Conservation (phyloP, 2,888 invertebrate species). For the Eueremaeus valkanovi region DNA sequence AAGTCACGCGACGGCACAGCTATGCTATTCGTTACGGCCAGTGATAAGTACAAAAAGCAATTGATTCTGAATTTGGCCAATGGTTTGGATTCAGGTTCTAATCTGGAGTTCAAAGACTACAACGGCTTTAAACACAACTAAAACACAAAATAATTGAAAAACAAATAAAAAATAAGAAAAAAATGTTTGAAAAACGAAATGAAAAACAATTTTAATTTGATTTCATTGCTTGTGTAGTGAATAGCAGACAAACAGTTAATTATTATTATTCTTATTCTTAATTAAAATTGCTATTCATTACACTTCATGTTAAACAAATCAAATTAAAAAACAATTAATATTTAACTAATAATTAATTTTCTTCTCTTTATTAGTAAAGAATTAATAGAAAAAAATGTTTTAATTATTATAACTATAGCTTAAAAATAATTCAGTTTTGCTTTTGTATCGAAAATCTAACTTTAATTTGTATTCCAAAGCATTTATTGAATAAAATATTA, state of each 20-base stretch:
- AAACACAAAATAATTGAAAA: not conserved
- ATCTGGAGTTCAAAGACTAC: not conserved
- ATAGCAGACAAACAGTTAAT: not conserved
- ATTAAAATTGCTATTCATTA: not conserved
- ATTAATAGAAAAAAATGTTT: too few species aligned
- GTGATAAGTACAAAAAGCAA: not conserved
- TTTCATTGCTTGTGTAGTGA: not conserved
- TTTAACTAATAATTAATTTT: too few species aligned
- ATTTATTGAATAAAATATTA: too few species aligned
- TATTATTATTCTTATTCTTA: not conserved
- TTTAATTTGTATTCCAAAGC: too few species aligned
- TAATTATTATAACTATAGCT: too few species aligned
- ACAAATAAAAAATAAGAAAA: not conserved
- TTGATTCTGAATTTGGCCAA: not conserved
- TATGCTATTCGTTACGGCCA: not conserved
- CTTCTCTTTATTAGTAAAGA: too few species aligned
- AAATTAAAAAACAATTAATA: not conserved
- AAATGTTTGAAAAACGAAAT: not conserved
- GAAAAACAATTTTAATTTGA: not conserved
- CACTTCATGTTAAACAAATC: conserved; percentile 1
- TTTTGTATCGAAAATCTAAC: too few species aligned
- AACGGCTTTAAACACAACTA: not conserved
- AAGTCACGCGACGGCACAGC: not conserved
- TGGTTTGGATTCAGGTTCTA: not conserved
- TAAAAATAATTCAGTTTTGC: too few species aligned